A percentile compares a stretch with the other conserved stretches of the same genome.
Conservation (phyloP, 2,888 invertebrate species). For the Opisthograptis luteolata region DNA sequence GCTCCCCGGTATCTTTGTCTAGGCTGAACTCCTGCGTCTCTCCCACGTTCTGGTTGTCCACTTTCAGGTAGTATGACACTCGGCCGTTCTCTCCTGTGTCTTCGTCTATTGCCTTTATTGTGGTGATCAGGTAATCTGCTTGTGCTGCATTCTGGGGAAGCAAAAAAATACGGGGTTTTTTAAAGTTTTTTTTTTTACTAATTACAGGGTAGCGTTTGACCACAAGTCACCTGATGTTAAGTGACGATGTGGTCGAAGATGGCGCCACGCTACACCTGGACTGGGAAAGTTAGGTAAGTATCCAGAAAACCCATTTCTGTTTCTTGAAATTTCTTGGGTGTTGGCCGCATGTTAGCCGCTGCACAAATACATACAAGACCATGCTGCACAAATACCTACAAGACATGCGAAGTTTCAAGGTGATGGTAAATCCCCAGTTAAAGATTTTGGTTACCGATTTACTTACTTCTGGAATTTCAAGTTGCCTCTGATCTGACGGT, state of each 20-base stretch:
- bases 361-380: too few species aligned
- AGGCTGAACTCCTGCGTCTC: constrained; percentile 93
- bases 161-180: too few species aligned
- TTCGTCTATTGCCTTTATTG: constrained; percentile 91
- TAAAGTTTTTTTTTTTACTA: too few species aligned
- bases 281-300: too few species aligned
- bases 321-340: too few species aligned
- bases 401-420: neutral
- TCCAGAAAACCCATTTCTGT: too few species aligned
- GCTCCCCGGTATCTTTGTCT: constrained; percentile 90
- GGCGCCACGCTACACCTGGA: too few species aligned
- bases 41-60: constrained; percentile 89
- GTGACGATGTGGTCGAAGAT: too few species aligned
- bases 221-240: too few species aligned
- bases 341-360: too few species aligned
- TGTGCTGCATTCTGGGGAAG: constrained; percentile 87
- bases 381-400: neutral
- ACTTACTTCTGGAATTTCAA: constrained; percentile 92
- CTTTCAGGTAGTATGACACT: constrained; percentile 92
- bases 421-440: neutral
- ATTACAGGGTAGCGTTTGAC: too few species aligned
- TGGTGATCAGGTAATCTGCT: constrained; percentile 90
- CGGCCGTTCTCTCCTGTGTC: constrained; percentile 93
- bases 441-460: neutral
- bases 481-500: constrained; percentile 87